phyloP scores from a whole-genome alignment of 2,888 invertebrate species.

The Xylota sylvarum region DNA sequence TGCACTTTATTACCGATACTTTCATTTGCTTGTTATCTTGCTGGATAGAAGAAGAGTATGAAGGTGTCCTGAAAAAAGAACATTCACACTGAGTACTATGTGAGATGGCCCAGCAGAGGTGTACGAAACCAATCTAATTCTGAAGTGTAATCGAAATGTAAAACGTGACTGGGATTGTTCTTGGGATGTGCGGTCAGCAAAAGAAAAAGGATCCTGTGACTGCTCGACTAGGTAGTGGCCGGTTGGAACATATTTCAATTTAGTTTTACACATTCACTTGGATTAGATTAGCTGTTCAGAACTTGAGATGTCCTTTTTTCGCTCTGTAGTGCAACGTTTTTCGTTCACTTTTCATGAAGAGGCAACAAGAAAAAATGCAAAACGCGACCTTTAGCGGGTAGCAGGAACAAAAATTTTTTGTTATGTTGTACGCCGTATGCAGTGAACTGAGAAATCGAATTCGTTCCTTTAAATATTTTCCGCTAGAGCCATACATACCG shows the following conservation, averaged over 20 bases:
- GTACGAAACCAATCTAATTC: constrained; percentile 44
- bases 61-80: constrained; percentile 12
- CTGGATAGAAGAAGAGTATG: constrained; percentile 7
- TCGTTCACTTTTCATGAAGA: not conserved
- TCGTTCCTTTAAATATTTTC: constrained; percentile 24
- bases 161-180: constrained; percentile 49
- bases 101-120: constrained; percentile 10
- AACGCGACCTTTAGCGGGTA: constrained; percentile 6
- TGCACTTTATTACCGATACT: constrained; percentile 44
- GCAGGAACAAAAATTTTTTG: not conserved
- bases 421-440: constrained; percentile 12
- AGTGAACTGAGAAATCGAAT: constrained; percentile 41
- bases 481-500: constrained; percentile 3
- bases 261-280: constrained; percentile 32
- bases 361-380: not conserved
- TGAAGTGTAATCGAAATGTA: constrained; percentile 49
- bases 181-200: constrained; percentile 41
- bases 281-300: constrained; percentile 26
- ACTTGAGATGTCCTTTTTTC: constrained; percentile 6
- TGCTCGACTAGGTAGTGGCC: not conserved
- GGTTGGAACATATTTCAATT: constrained; percentile 25
- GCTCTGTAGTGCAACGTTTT: not conserved
- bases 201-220: constrained; percentile 20
- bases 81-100: constrained; percentile 21
- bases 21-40: constrained; percentile 48